Evolutionary conservation across 1,140 invertebrate genomes (phyloP).

Genomic region (Bombus terrestris): DNA sequence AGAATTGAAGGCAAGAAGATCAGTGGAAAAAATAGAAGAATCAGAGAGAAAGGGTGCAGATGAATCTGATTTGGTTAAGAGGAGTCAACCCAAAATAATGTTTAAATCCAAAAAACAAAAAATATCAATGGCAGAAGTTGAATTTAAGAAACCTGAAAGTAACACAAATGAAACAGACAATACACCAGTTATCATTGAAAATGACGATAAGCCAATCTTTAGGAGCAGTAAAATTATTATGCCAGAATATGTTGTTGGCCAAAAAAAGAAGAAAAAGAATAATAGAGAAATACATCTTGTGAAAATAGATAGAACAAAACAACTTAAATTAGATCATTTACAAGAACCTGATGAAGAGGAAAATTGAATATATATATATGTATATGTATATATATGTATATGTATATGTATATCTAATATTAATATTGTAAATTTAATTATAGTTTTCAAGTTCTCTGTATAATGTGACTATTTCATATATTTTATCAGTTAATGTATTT

Average conservation of each 20-base stretch:
- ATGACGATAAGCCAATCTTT: constrained; percentile 83
- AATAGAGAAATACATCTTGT: constrained; percentile 74
- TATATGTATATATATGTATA: too few relatives aligned
- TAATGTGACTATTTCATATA: not conserved
- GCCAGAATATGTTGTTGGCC: constrained; percentile 92
- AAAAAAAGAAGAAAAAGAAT: constrained; percentile 82
- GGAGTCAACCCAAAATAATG: constrained; percentile 54
- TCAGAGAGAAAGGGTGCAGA: constrained; percentile 74
- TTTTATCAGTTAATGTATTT: constrained; percentile 17
- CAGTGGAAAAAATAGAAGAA: constrained; percentile 67
- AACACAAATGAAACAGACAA: not conserved
- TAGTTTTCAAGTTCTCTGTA: not conserved
- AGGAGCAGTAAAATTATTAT: constrained; percentile 88
- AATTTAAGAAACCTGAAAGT: constrained; percentile 67
- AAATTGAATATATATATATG: constrained; percentile 27
- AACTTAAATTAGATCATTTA: constrained; percentile 86
- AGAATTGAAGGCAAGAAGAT: constrained; percentile 84
- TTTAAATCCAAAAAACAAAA: constrained; percentile 71
- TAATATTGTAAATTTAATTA: not conserved
- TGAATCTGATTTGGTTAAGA: constrained; percentile 49
- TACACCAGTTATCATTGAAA: constrained; percentile 60
- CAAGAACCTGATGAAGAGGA: constrained; percentile 82
- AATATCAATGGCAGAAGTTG: constrained; percentile 58
- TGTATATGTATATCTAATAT: not conserved
- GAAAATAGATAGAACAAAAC: constrained; percentile 72